These are phyloP conservation scores for Meleagris gallopavo DNA, from an alignment of 2,113 vertebrate species.

Conservation along the genomic window DNA sequence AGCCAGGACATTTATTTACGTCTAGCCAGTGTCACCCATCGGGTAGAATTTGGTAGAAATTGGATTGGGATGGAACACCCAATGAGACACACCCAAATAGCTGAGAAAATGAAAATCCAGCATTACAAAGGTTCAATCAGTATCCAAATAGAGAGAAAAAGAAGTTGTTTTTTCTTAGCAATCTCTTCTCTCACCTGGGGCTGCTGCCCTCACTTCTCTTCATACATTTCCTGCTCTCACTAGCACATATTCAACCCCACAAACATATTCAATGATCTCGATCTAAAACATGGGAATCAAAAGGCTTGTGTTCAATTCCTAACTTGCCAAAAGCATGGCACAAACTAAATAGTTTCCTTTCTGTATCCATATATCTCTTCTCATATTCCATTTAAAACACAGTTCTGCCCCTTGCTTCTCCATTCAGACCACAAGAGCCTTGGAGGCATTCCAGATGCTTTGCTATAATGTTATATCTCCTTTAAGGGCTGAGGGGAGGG, in stretches of 20 bases:
- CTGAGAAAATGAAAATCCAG: slow-evolving; percentile 26
- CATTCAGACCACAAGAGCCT: background rate
- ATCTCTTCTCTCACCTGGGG: background rate
- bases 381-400: background rate
- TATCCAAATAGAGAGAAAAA: background rate
- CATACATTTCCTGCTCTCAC: background rate
- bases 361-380: background rate
- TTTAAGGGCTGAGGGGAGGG: fast-evolving
- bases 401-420: background rate
- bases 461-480: background rate
- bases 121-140: background rate
- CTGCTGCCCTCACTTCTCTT: background rate
- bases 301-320: background rate
- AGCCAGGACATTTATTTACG: slow-evolving; percentile 50
- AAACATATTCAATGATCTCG: background rate
- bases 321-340: background rate
- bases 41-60: slow-evolving; percentile 1
- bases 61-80: background rate
- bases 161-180: background rate
- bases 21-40: background rate
- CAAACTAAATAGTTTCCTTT: background rate
- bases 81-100: slow-evolving; percentile 33
- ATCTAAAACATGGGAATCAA: background rate
- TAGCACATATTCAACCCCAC: fast-evolving
- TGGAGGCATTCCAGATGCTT: background rate